Conservation (phyloP, 2,113 vertebrate genomes). For the Edolisoma coerulescens region DNA sequence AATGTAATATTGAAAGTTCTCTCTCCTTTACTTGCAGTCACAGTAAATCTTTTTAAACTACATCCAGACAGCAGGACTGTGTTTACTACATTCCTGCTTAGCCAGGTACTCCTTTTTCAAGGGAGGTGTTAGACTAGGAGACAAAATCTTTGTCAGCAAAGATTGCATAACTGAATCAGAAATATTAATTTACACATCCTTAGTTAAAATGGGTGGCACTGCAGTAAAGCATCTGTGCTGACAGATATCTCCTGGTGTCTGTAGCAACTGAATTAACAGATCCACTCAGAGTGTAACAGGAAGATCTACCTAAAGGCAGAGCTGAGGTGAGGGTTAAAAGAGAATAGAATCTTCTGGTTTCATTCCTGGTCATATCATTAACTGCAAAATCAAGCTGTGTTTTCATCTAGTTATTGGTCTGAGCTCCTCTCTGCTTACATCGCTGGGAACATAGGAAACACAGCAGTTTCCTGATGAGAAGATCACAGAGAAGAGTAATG, state of each 20-base stretch:
- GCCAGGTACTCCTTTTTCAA: not conserved
- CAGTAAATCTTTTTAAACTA: not conserved
- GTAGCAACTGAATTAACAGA: not conserved
- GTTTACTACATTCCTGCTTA: not conserved
- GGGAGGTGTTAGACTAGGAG: not conserved
- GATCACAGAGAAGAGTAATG: not conserved
- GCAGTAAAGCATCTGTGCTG: not conserved
- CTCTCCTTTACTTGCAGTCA: not conserved
- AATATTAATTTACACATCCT: not conserved
- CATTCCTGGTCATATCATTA: not conserved
- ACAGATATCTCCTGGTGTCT: not conserved
- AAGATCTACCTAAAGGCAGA: not conserved
- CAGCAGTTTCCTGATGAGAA: not conserved
- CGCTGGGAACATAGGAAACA: not conserved
- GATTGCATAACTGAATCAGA: not conserved
- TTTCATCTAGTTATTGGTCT: not conserved
- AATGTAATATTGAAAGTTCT: not conserved
- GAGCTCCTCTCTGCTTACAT: not conserved
- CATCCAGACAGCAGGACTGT: not conserved
- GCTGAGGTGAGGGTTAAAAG: not conserved
- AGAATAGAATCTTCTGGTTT: not conserved
- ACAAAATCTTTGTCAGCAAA: not conserved
- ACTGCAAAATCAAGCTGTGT: conserved; percentile 6
- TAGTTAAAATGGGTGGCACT: not conserved
- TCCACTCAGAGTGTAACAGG: not conserved